Evolutionary conservation across 2,888 invertebrate genomes (phyloP), one percentile per base, ranked within the genome.

Genomic region (Caenorhabditis afra): DNA sequence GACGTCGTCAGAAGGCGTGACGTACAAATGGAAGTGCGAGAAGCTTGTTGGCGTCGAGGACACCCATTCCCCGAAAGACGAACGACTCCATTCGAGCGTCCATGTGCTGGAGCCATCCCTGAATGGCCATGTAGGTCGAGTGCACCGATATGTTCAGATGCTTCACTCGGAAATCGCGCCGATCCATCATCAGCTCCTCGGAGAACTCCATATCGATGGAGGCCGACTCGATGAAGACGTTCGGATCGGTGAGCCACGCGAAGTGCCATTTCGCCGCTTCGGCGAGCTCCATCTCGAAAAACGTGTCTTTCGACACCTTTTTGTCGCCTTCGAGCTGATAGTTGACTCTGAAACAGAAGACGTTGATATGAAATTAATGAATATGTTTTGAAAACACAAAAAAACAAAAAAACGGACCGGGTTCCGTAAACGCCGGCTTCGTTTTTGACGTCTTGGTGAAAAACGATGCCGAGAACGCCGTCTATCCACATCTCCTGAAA

Each of bases 121-220:
- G 61, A 8, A 64, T 52, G 1, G 64, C 35, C 5, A 18, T 50
- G 20, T 62, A 73, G 14, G 64, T 73, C 10, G 73, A 11, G n/a
- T 44, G 41, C 0, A 73, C 73, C 1, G 57, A 55, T 5, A 73
- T 73, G 18, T 65, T 73, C 20, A 73, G 39, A n/a, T 73, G 49
- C 16, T 44, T 58, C 11, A 57, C 12, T 20, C 64, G 49, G 49
- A 73, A 65, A 4, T 47, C 49, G 11, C 64, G 73, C 18, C 58
- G 57, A 18, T 73, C 71, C 1, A 64, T 53, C 10, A 57, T 39
- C 23, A 47, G 18, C 23, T 57, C 57, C 10, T 55, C 37, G 22
- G 57, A 55, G 64, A 64, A 65, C 44, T 73, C 73, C 73, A 73
- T 73, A 45, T 73, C 73, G 12, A 73, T 64, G 1, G 73, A 58